Conservation (phyloP, 2,888 invertebrate genomes). For the Lypha dubia region DNA sequence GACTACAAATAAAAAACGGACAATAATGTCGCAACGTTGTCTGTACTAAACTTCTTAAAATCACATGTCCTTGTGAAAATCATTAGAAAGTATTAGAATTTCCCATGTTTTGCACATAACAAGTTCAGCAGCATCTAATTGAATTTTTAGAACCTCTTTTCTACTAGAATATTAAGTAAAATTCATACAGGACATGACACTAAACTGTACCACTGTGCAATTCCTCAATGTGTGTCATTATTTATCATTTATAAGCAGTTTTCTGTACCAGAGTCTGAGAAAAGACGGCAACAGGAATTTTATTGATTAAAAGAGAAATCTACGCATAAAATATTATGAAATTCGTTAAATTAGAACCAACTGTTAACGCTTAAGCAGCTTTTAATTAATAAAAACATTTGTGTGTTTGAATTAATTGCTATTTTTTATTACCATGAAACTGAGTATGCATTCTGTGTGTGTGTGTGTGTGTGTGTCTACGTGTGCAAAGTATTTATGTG, state of each 20-base stretch:
- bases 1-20: too few relatives aligned
- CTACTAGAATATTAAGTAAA: too few relatives aligned
- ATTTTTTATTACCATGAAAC: constrained; percentile 4
- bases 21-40: too few relatives aligned
- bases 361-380: constrained; percentile 63
- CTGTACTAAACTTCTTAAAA: too few relatives aligned
- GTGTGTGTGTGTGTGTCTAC: neutral
- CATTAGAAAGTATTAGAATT: too few relatives aligned
- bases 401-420: constrained; percentile 35
- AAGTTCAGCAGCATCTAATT: too few relatives aligned
- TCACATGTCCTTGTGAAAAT: too few relatives aligned
- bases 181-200: too few relatives aligned
- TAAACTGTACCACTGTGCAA: too few relatives aligned
- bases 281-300: neutral
- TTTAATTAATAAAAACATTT: constrained; percentile 63
- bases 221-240: neutral
- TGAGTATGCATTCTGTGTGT: neutral
- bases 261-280: neutral
- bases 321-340: neutral
- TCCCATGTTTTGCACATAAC: too few relatives aligned
- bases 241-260: neutral
- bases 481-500: neutral
- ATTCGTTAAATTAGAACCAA: constrained; percentile 52
- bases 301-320: neutral
- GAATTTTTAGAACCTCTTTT: too few relatives aligned